These are phyloP conservation scores for Watsonalla cultraria DNA, from an alignment of 2,888 invertebrate species.

Conservation along the genomic window DNA sequence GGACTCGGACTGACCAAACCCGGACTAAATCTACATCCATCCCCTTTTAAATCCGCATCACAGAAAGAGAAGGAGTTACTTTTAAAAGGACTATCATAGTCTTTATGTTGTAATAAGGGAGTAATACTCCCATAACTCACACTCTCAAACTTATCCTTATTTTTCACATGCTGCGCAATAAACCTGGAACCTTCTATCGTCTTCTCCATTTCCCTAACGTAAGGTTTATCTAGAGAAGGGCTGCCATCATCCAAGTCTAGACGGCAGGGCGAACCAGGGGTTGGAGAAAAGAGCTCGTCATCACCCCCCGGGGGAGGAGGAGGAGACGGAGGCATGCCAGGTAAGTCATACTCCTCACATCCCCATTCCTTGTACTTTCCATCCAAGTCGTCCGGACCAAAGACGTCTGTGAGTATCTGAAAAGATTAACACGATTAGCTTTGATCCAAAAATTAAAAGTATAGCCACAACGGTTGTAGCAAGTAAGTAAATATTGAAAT, in stretches of 20 bases:
- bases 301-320: conserved; percentile 88
- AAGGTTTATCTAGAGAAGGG: conserved; percentile 90
- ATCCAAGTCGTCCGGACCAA: conserved; percentile 77
- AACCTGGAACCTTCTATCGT: conserved; percentile 95
- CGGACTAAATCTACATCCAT: too few species aligned
- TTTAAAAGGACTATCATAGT: too few species aligned
- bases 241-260: conserved; percentile 81
- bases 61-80: too few species aligned
- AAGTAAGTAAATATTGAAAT: too few species aligned
- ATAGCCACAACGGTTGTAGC: too few species aligned
- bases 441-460: too few species aligned
- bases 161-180: conserved; percentile 96
- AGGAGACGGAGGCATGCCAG: conserved; percentile 84
- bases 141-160: conserved; percentile 96
- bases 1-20: too few species aligned
- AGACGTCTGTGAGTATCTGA: conserved; percentile 89
- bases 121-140: conserved; percentile 79
- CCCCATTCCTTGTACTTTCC: conserved; percentile 74
- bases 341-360: conserved; percentile 86
- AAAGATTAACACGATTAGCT: conserved; percentile 16
- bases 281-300: conserved; percentile 90
- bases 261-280: conserved; percentile 81
- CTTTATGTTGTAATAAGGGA: too few species aligned
- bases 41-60: too few species aligned
- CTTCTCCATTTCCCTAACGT: conserved; percentile 92